Evolutionary conservation across 2,888 invertebrate genomes (phyloP).

Genomic region (Anorthoa munda): DNA sequence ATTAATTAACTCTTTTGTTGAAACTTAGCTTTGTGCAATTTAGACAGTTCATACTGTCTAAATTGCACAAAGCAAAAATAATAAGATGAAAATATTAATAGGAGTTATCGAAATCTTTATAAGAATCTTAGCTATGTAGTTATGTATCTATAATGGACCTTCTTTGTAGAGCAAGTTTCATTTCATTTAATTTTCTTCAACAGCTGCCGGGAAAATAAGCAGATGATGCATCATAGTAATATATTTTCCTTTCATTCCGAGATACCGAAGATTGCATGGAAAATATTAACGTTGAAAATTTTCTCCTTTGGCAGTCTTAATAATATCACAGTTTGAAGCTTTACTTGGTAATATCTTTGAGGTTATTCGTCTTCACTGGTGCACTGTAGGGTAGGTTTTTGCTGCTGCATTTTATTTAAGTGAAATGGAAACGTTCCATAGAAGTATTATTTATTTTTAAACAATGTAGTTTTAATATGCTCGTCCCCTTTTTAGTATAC

Average conservation of each 20-base stretch:
- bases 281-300: constrained; percentile 47
- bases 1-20: constrained; percentile 34
- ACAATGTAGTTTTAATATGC: too few relatives aligned
- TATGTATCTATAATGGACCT: background rate
- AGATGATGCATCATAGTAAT: constrained; percentile 56
- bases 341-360: constrained; percentile 51
- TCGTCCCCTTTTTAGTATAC: too few relatives aligned
- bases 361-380: constrained; percentile 27
- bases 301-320: constrained; percentile 50
- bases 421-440: background rate
- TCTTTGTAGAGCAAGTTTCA: constrained; percentile 15
- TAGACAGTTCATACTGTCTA: too few relatives aligned
- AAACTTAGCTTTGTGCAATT: too few relatives aligned
- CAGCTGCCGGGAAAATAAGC: constrained; percentile 45
- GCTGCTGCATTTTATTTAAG: too few relatives aligned
- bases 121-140: constrained; percentile 22
- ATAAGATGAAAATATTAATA: background rate
- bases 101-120: background rate
- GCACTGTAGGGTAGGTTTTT: constrained; percentile 16
- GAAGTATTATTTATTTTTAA: background rate
- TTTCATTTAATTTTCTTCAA: constrained; percentile 41
- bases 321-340: constrained; percentile 52
- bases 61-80: too few relatives aligned
- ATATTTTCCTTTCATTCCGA: constrained; percentile 54
- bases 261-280: constrained; percentile 46